phyloP scores from a whole-genome alignment of 2,888 invertebrate species.

The Hypsopygia costalis region DNA sequence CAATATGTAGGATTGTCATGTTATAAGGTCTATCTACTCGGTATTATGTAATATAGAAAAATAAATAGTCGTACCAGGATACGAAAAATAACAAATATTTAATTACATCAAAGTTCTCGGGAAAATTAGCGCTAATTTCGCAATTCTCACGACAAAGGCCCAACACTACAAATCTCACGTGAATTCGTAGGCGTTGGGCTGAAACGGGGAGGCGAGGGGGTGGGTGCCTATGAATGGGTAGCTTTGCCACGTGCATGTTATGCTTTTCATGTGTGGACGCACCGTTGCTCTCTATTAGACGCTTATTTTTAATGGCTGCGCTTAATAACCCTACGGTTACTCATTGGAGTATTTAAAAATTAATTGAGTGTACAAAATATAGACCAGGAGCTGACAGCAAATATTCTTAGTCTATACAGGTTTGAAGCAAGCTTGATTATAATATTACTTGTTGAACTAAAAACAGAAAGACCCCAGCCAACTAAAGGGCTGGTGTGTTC shows the following conservation, averaged over 20 bases:
- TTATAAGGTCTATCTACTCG: too few relatives aligned
- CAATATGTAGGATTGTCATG: too few relatives aligned
- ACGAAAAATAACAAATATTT: too few relatives aligned
- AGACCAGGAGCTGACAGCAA: neutral
- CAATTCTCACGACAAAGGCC: neutral
- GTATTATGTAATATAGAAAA: too few relatives aligned
- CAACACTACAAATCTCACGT: conserved; percentile 19
- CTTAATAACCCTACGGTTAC: conserved; percentile 8
- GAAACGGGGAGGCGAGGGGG: conserved; percentile 8
- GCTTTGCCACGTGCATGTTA: conserved; percentile 25
- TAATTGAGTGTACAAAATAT: conserved; percentile 5
- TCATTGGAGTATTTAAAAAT: conserved; percentile 10
- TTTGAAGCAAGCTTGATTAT: too few relatives aligned
- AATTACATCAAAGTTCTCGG: too few relatives aligned
- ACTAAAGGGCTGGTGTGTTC: too few relatives aligned
- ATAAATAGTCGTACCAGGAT: too few relatives aligned
- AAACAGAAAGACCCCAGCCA: too few relatives aligned
- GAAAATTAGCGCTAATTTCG: too few relatives aligned
- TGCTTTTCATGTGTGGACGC: conserved; percentile 36
- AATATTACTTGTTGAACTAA: too few relatives aligned
- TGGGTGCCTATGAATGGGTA: conserved; percentile 25
- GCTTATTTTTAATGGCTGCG: conserved; percentile 31
- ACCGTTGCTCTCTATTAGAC: conserved; percentile 27
- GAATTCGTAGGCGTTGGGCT: conserved; percentile 23
- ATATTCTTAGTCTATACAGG: too few relatives aligned